These are phyloP conservation scores for Vimba vimba DNA, from an alignment of 2,113 vertebrate genomes.

Conservation along the genomic window DNA sequence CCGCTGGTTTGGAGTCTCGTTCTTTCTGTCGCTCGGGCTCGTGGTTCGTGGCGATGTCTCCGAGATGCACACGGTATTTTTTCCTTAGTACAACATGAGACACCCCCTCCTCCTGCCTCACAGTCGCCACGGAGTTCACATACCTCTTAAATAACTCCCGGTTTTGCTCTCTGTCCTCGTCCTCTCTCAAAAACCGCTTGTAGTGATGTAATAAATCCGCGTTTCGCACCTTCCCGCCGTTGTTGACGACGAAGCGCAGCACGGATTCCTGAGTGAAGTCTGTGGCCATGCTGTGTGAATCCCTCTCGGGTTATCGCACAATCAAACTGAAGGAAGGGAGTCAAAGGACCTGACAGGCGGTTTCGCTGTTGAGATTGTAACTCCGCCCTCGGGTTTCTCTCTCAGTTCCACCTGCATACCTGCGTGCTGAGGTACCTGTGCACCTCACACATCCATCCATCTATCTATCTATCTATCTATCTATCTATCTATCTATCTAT, in stretches of 20 bases:
- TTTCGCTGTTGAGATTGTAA: slow-evolving; percentile 10
- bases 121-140: slow-evolving; percentile 89
- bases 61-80: slow-evolving; percentile 76
- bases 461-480: background rate
- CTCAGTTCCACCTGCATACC: slow-evolving; percentile 60
- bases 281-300: slow-evolving; percentile 78
- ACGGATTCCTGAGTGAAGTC: slow-evolving; percentile 87
- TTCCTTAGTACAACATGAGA: slow-evolving; percentile 81
- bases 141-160: slow-evolving; percentile 89
- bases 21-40: slow-evolving; percentile 16
- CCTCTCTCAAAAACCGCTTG: slow-evolving; percentile 77
- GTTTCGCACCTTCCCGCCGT: slow-evolving; percentile 84
- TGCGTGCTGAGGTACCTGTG: slow-evolving; percentile 19
- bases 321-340: slow-evolving; percentile 40
- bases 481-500: background rate
- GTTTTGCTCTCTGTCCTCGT: slow-evolving; percentile 74
- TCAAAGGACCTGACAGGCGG: slow-evolving; percentile 58
- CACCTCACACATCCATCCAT: background rate
- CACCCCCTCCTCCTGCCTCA: slow-evolving; percentile 75
- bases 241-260: slow-evolving; percentile 80
- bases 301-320: background rate
- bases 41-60: slow-evolving; percentile 65
- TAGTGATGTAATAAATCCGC: slow-evolving; percentile 84
- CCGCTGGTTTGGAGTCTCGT: background rate
- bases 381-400: slow-evolving; percentile 60